Percentiles rank a stretch among this genome's conserved stretches.
These are phyloP conservation scores for Galagoides demidoff DNA, from an alignment of 2,797 vertebrate genomes.

Conservation along the genomic window DNA sequence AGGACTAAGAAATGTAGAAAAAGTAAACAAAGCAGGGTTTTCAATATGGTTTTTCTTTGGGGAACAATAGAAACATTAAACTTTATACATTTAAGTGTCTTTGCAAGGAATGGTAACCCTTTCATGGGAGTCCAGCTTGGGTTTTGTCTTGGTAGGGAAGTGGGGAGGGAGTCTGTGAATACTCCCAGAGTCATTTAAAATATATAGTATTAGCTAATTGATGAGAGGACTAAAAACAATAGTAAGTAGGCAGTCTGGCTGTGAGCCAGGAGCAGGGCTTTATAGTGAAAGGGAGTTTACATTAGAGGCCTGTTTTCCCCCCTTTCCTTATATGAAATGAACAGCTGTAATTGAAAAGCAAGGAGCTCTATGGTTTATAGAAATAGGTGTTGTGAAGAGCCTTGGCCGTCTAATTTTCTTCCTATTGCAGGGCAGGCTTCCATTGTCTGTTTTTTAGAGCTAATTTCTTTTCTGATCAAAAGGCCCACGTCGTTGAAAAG, in stretches of 20 bases:
- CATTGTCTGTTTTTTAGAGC: constrained; percentile 91
- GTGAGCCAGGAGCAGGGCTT: constrained; percentile 64
- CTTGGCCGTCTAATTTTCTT: constrained; percentile 90
- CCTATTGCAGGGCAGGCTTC: constrained; percentile 90
- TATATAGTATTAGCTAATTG: constrained; percentile 82
- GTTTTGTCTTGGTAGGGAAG: constrained; percentile 68
- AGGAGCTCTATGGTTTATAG: constrained; percentile 89
- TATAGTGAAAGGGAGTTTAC: constrained; percentile 86
- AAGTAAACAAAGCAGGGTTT: not conserved
- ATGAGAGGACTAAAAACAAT: constrained; percentile 84
- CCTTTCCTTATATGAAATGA: constrained; percentile 89
- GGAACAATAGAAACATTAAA: constrained; percentile 74
- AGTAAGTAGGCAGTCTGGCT: constrained; percentile 69
- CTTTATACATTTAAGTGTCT: constrained; percentile 61
- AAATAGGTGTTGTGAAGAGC: constrained; percentile 91
- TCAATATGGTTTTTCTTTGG: constrained; percentile 74
- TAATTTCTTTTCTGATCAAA: constrained; percentile 93
- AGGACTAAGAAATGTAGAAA: constrained; percentile 58
- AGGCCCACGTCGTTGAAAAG: constrained; percentile 90
- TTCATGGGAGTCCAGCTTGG: constrained; percentile 61
- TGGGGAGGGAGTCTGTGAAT: constrained; percentile 33
- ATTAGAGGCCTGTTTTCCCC: constrained; percentile 86
- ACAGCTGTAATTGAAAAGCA: constrained; percentile 92
- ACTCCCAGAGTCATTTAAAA: constrained; percentile 76
- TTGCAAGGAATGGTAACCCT: constrained; percentile 45